These are phyloP conservation scores for Thaumatotibia leucotreta DNA, from an alignment of 1,140 invertebrate genomes.

Conservation along the genomic window DNA sequence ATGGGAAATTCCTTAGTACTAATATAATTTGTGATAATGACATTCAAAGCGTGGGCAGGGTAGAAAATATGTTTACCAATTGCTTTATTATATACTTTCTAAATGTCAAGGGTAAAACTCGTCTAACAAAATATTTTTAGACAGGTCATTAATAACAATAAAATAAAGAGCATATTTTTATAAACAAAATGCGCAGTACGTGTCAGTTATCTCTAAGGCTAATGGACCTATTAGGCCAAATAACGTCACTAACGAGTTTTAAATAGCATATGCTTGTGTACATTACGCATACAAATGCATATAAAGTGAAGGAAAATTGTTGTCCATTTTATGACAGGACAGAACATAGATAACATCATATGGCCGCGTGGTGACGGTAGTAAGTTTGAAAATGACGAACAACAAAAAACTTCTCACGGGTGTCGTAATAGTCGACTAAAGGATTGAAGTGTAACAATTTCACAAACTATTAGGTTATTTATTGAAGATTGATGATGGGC, in stretches of 20 bases:
- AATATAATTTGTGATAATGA: background rate
- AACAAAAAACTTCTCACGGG: no score
- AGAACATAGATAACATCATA: no score
- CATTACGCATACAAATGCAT: background rate
- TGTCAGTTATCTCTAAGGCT: background rate
- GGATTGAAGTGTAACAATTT: no score
- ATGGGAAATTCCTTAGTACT: no score
- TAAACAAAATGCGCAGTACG: background rate
- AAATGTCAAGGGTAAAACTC: background rate
- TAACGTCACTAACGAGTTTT: conserved; percentile 4
- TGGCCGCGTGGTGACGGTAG: no score
- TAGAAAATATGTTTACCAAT: background rate
- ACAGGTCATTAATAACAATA: background rate
- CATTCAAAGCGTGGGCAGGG: background rate
- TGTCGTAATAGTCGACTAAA: no score
- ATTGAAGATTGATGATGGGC: no score
- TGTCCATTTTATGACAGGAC: no score
- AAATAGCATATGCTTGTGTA: background rate
- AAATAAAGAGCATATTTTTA: background rate
- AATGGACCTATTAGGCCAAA: background rate
- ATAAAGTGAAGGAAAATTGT: background rate
- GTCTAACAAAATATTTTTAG: background rate
- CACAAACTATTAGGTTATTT: no score
- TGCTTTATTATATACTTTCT: background rate
- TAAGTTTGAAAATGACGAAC: no score